Evolutionary conservation across 2,797 vertebrate genomes (phyloP), one percentile per base, ranked within the genome.

Genomic region (Trichosurus vulpecula): DNA sequence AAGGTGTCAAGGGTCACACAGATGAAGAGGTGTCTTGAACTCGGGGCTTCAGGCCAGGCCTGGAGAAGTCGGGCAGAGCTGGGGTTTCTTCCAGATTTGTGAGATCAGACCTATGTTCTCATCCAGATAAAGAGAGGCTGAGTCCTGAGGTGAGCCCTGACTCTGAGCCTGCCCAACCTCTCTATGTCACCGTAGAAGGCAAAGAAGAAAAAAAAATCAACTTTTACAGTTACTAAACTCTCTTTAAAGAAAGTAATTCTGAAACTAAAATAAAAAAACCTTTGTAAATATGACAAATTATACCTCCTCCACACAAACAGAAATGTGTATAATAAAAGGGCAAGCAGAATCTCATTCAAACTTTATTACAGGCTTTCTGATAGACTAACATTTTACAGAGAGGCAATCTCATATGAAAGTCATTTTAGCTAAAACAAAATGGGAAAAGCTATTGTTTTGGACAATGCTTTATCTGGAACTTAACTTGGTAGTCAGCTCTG

Each of bases 361-460:
- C 94, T 96, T 95, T 96, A 96, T 95, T 96, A 94, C 6, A 66
- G 74, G 52, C 90, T 96, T 95, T 92, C 89, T 93, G 52, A 54
- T 90, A 52, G 91, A 93, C 61, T 96, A 95, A 92, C 92, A 96
- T 95, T 96, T 96, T 96, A 90, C 95, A 97, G 19, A 97, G 41
- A 95, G 29, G 66, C 41, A 94, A 30, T 97, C 92, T 96, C 92
- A 54, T 61, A 94, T 92, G 94, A 96, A 97, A 97, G 95, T 81
- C 95, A 95, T 97, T 97, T 97, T 93, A 96, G 52, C 56, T 54
- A 96, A 96, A 97, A 96, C 52, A 92, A 95, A 96, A 95, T 94
- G 51, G 97, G 89, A 95, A 97, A 93, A 96, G 96, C 54, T 93
- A 95, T 57, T 93, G 90, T 92, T 96, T 95, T 93, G 57, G 93